Percentiles rank a stretch among this genome's conserved stretches.
Evolutionary conservation across 2,888 invertebrate genomes (phyloP).

Genomic region (Agriopis marginaria): DNA sequence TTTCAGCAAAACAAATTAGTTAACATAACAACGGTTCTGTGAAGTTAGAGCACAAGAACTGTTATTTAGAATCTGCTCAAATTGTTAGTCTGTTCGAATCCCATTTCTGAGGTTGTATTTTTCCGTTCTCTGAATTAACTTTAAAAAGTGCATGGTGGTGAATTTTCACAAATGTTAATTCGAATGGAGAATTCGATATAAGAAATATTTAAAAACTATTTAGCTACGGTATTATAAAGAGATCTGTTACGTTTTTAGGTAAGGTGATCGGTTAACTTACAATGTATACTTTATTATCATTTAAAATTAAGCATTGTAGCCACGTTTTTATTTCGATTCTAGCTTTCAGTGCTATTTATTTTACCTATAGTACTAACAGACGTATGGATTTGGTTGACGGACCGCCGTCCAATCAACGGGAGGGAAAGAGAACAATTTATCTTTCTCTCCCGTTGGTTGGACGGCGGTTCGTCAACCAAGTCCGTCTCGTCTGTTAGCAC

Average conservation of each 20-base stretch:
- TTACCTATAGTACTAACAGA: background rate
- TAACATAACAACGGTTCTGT: background rate
- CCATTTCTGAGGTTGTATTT: constrained; percentile 1
- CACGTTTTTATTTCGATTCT: constrained; percentile 17
- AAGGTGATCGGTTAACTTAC: constrained; percentile 42
- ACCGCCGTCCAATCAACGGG: no score
- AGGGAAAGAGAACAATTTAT: no score
- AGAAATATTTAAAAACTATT: constrained; percentile 16
- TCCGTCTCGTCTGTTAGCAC: no score
- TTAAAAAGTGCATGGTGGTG: constrained; percentile 1
- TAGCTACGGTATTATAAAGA: constrained; percentile 30
- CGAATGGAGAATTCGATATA: background rate
- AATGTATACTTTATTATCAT: constrained; percentile 26
- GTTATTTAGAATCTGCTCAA: background rate
- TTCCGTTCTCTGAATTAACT: background rate
- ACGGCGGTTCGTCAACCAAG: no score
- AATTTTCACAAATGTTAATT: constrained; percentile 5
- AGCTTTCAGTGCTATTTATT: constrained; percentile 26
- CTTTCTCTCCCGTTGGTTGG: no score
- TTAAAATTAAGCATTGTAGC: constrained; percentile 23
- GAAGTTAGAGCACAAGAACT: background rate
- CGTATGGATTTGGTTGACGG: no score
- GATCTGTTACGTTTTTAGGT: constrained; percentile 44
- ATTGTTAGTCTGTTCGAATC: background rate
- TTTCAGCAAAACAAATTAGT: no score